Percentiles rank a stretch among this genome's conserved stretches.
These are phyloP conservation scores for Polydrusus cervinus DNA, from an alignment of 2,888 invertebrate genomes.

Conservation along the genomic window DNA sequence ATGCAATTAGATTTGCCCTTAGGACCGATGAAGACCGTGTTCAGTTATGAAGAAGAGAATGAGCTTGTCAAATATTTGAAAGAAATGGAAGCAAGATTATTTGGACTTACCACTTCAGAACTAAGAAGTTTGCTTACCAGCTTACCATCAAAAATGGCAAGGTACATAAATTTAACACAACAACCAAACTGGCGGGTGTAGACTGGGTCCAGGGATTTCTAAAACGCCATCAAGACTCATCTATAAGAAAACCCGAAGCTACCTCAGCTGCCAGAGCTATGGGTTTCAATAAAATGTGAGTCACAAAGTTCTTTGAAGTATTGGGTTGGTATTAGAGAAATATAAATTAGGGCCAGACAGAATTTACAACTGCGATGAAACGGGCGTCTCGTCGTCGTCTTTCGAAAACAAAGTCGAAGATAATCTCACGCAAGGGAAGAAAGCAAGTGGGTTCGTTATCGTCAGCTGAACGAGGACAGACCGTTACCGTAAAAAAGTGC, in stretches of 20 bases:
- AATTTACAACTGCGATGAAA: constrained; percentile 21
- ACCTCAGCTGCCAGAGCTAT: too few species aligned
- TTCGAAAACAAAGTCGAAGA: constrained; percentile 30
- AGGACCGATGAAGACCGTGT: constrained; percentile 31
- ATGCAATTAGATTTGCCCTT: constrained; percentile 34
- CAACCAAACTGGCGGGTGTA: constrained; percentile 43
- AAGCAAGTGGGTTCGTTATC: constrained; percentile 13
- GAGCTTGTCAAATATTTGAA: too few species aligned
- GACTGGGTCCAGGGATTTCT: constrained; percentile 56
- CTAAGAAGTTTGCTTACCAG: constrained; percentile 31
- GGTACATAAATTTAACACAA: constrained; percentile 30
- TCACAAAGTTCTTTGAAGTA: constrained; percentile 1
- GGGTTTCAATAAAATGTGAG: constrained; percentile 5
- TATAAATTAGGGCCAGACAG: constrained; percentile 11
- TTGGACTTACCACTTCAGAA: not conserved
- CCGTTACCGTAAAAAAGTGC: constrained; percentile 4
- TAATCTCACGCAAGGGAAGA: too few species aligned
- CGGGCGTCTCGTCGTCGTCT: constrained; percentile 13
- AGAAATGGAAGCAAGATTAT: too few species aligned
- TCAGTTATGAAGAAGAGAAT: too few species aligned
- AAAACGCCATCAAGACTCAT: constrained; percentile 51
- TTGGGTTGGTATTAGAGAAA: constrained; percentile 13
- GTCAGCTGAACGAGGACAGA: constrained; percentile 12
- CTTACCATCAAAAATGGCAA: constrained; percentile 27
- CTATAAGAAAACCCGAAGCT: too few species aligned